Conservation (phyloP, 92 coral and sea anemone genomes). For the Micromussa lordhowensis region DNA sequence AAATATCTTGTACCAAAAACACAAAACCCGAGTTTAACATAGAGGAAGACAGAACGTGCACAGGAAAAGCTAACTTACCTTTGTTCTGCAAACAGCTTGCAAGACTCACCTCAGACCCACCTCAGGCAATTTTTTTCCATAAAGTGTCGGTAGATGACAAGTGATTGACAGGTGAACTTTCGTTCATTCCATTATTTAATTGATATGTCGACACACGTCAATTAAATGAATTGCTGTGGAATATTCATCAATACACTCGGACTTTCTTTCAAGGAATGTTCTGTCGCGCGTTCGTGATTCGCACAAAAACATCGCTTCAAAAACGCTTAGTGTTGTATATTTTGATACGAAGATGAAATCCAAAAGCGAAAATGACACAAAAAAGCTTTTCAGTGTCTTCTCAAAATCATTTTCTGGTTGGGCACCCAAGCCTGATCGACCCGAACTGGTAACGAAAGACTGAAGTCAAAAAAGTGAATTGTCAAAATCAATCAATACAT, state of each 20-base stretch:
- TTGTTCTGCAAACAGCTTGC: background rate
- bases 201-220: conserved; percentile 16
- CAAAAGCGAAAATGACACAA: background rate
- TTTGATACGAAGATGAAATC: background rate
- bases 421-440: background rate
- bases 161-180: conserved; percentile 23
- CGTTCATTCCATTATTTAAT: background rate
- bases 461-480: background rate
- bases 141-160: conserved; percentile 21
- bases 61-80: conserved; percentile 22
- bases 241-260: background rate
- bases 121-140: conserved; percentile 23
- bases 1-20: background rate
- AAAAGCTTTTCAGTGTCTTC: background rate
- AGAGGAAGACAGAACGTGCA: background rate
- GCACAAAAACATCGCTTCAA: background rate
- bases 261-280: background rate
- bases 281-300: background rate
- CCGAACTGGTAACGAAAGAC: conserved; percentile 1
- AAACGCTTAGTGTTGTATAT: background rate
- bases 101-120: conserved; percentile 13
- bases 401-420: background rate
- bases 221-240: background rate
- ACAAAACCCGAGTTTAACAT: background rate
- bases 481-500: background rate